Conservation (phyloP, 2,797 vertebrate genomes). For the Intellagama lesueurii region DNA sequence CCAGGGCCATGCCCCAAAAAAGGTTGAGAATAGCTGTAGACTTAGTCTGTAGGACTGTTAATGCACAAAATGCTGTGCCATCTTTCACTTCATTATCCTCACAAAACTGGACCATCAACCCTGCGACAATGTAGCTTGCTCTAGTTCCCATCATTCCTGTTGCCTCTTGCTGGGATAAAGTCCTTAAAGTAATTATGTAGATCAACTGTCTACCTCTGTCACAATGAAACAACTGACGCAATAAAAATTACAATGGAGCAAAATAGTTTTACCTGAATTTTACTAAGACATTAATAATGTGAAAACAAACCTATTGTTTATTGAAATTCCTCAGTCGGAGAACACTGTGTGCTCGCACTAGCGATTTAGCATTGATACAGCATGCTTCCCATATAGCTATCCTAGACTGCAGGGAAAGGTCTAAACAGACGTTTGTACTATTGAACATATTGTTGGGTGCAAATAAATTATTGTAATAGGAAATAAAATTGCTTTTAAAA, state of each 20-base stretch:
- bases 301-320: slow-evolving; percentile 63
- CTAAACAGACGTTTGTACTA: slow-evolving; percentile 48
- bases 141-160: not conserved
- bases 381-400: slow-evolving; percentile 57
- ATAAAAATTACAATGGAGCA: slow-evolving; percentile 35
- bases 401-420: slow-evolving; percentile 53
- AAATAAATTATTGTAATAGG: slow-evolving; percentile 50
- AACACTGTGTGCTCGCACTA: slow-evolving; percentile 56
- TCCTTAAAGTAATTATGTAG: not conserved
- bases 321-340: slow-evolving; percentile 60
- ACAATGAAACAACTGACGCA: slow-evolving; percentile 28
- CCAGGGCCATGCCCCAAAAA: too few species aligned
- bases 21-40: too few species aligned
- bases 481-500: slow-evolving; percentile 20
- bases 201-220: slow-evolving; percentile 31
- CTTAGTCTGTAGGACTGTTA: too few species aligned
- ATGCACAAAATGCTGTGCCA: not conserved
- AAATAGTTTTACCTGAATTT: slow-evolving; percentile 61
- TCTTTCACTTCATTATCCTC: not conserved
- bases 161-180: not conserved
- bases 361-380: slow-evolving; percentile 37
- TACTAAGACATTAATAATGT: slow-evolving; percentile 67
- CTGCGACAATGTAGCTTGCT: not conserved
- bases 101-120: not conserved
- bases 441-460: slow-evolving; percentile 33